Percentiles rank a stretch among this genome's conserved stretches.
Conservation (phyloP, 2,113 vertebrate species). For the Rafetus swinhoei region DNA sequence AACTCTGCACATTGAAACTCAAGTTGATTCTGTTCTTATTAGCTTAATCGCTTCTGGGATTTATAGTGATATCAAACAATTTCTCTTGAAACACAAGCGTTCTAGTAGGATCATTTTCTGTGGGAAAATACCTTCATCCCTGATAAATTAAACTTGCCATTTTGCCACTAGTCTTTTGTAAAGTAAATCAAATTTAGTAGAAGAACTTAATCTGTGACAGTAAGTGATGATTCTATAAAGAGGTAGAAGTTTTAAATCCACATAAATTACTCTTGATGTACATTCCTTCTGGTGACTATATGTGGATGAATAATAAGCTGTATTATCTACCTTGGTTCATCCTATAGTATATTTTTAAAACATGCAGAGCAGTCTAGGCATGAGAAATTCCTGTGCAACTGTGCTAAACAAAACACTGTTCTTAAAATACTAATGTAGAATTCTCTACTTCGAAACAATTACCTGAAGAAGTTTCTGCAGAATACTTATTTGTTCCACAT, state of each 20-base stretch:
- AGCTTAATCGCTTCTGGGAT: not conserved
- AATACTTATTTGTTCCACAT: not conserved
- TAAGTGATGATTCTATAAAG: not conserved
- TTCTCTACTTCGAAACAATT: slow-evolving; percentile 16
- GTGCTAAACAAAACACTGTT: not conserved
- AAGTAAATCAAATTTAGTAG: not conserved
- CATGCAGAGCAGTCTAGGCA: not conserved
- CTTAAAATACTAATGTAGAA: slow-evolving; percentile 22
- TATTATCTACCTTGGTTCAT: not conserved
- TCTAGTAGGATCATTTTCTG: not conserved
- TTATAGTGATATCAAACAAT: not conserved
- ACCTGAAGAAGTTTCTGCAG: not conserved
- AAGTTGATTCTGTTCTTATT: not conserved
- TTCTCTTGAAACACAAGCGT: slow-evolving; percentile 33
- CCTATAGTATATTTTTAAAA: not conserved
- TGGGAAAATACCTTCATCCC: not conserved
- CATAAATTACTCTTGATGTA: not conserved
- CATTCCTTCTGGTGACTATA: not conserved
- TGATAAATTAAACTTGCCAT: not conserved
- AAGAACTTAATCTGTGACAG: not conserved
- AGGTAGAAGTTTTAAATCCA: not conserved
- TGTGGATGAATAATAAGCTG: not conserved
- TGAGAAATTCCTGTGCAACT: not conserved
- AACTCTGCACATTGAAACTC: not conserved
- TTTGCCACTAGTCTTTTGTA: slow-evolving; percentile 8